Conservation (phyloP, 2,113 vertebrate species). For the Laticauda colubrina region DNA sequence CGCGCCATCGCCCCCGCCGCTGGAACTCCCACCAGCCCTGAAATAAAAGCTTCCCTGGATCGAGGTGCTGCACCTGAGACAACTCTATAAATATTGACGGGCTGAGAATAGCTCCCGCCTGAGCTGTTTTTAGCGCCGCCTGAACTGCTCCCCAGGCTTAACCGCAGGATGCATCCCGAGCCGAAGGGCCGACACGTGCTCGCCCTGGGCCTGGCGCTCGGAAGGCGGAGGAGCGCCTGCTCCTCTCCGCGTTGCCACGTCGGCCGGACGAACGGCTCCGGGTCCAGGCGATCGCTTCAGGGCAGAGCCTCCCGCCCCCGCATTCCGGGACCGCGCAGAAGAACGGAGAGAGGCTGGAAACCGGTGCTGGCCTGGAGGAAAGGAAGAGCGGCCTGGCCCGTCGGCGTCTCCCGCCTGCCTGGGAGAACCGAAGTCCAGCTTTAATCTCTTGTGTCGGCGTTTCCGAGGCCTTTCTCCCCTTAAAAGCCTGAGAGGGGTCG, state of each 20-base stretch:
- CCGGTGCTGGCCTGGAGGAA: not conserved
- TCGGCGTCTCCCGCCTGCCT: not conserved
- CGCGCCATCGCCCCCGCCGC: conserved; percentile 27
- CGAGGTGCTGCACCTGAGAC: conserved; percentile 61
- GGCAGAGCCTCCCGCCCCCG: not conserved
- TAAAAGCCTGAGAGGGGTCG: not conserved
- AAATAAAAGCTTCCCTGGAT: conserved; percentile 47
- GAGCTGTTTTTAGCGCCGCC: conserved; percentile 65
- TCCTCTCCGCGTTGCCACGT: conserved; percentile 47
- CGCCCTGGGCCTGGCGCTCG: not conserved
- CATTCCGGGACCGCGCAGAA: not conserved
- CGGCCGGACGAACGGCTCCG: not conserved
- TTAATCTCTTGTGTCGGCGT: not conserved
- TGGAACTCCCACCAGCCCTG: conserved; percentile 37
- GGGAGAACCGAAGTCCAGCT: not conserved
- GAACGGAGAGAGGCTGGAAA: not conserved
- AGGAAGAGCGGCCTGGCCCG: not conserved
- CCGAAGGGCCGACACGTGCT: conserved; percentile 20
- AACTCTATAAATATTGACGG: conserved; percentile 67
- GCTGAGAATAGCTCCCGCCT: conserved; percentile 62
- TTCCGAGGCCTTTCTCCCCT: not conserved
- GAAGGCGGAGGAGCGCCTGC: not conserved
- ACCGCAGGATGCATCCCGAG: conserved; percentile 11
- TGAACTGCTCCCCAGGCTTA: conserved; percentile 11
- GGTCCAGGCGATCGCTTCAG: not conserved